A percentile compares a stretch with the other conserved stretches of the same genome.
Conservation (phyloP, 2,888 invertebrate genomes). For the Tipula vernalis region DNA sequence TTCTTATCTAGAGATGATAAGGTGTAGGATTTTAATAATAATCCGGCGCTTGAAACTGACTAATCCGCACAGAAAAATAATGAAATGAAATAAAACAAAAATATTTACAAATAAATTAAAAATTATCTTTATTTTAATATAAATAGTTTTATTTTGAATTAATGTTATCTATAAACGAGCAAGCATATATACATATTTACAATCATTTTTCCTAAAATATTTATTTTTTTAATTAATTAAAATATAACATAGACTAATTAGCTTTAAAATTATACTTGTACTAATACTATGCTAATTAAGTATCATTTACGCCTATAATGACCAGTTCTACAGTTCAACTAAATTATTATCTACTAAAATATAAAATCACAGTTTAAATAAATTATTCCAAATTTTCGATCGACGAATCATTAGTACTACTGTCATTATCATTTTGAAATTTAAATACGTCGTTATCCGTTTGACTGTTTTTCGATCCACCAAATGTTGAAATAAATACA, state of each 20-base stretch:
- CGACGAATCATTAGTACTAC: neutral
- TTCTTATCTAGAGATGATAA: too few relatives aligned
- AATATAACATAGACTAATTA: neutral
- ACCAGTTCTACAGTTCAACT: neutral
- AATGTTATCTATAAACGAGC: neutral
- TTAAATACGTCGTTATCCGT: neutral
- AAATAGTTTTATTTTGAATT: neutral
- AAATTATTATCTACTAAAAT: neutral
- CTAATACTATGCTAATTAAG: neutral
- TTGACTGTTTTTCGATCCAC: slow-evolving; percentile 31
- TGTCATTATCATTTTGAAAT: neutral
- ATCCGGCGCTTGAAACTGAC: too few relatives aligned
- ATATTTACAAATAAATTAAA: neutral
- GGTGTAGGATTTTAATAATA: too few relatives aligned
- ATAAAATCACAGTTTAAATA: neutral
- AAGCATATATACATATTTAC: too few relatives aligned
- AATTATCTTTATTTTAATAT: neutral
- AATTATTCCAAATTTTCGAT: neutral
- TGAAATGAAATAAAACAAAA: too few relatives aligned
- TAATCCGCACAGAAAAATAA: too few relatives aligned
- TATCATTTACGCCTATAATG: neutral
- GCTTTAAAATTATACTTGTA: neutral
- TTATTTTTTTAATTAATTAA: neutral
- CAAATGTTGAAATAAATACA: slow-evolving; percentile 81
- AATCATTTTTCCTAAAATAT: neutral